Evolutionary conservation across 2,888 invertebrate species (phyloP), one percentile per base, ranked within the genome.

Genomic region (Microctonus aethiopoides): DNA sequence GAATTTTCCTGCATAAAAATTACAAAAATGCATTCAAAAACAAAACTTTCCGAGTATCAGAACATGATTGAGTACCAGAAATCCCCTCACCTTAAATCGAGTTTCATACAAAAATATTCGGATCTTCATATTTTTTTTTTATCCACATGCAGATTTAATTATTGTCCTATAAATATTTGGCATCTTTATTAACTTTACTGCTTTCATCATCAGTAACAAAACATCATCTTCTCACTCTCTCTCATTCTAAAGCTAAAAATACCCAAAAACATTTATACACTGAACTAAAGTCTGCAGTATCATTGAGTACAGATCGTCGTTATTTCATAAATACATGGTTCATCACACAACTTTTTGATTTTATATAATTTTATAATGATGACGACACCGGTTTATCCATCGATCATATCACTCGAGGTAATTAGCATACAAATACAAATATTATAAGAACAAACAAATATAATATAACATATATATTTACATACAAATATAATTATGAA

Each of bases 321-420:
- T 32, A 67, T 63, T 62, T 20, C 46, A 54, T 7, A 29, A 10
- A 57, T 9, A 57, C 22, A 24, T 32, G 22, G 16, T n/a, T 16
- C 16, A 46, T 46, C 16, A 46, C 13, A 59, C 59, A 11, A n/a
- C 16, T 16, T 46, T 46, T 46, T 26, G 26, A 34, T 10, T 61
- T 61, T 13, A 36, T 26, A 61, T 24, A 61, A 41, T 22, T 16
- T 41, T 16, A 78, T 72, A 77, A 84, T 83, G 82, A 83, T 78
- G 78, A 78, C 77, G 68, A 80, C 82, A 72, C 78, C 76, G 73
- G 72, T 73, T 57, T 79, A 79, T 74, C 82, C 83, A 67, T 80
- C 83, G 73, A 84, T 84, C 76, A 80, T 84, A 77, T 79, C 72
- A 67, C 79, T 83, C 66, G 76, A 80, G 80, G 80, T 80, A 80